phyloP scores from a whole-genome alignment of 2,797 vertebrate species.

The Artibeus jamaicensis region DNA sequence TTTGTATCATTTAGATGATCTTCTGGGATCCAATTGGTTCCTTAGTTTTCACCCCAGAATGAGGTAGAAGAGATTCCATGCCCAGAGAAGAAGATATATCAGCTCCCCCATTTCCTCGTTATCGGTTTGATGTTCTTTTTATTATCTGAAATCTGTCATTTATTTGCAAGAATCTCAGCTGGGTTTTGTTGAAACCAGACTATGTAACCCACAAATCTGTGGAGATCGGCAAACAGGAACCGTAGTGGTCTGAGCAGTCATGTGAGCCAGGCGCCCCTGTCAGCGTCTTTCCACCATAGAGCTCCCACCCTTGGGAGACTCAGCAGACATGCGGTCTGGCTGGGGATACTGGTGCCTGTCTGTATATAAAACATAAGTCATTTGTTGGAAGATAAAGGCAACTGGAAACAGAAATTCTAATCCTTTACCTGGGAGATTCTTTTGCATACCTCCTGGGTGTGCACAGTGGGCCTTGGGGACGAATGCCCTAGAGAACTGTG shows the following conservation, averaged over 20 bases:
- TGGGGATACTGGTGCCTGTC: neutral
- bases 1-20: neutral
- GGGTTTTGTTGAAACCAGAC: neutral
- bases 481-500: neutral
- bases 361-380: neutral
- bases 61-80: neutral
- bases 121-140: neutral
- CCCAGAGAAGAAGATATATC: neutral
- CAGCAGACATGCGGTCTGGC: neutral
- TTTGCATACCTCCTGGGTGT: accelerated
- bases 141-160: neutral
- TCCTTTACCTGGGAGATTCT: neutral
- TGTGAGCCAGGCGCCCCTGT: accelerated
- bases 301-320: neutral
- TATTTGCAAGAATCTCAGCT: neutral
- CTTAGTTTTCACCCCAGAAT: neutral
- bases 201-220: neutral
- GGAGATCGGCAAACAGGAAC: neutral
- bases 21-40: neutral
- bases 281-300: neutral
- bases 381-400: slow-evolving; percentile 17
- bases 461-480: neutral
- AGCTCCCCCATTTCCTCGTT: neutral
- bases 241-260: neutral
- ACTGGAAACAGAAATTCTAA: neutral